These are phyloP conservation scores for Philhelius pedissequus DNA, from an alignment of 2,888 invertebrate genomes.

Conservation along the genomic window DNA sequence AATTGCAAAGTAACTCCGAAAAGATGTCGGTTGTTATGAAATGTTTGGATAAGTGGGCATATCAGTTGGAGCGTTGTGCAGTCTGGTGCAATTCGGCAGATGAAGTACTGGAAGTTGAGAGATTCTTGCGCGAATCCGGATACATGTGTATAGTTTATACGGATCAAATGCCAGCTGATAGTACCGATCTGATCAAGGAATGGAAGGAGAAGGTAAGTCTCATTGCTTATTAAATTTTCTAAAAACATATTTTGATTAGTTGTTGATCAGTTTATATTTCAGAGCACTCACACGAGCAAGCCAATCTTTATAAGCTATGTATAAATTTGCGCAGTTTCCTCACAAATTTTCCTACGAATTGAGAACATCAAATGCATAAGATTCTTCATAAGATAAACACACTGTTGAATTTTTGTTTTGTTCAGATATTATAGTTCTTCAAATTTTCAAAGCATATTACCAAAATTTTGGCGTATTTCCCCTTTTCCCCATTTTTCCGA, in stretches of 20 bases:
- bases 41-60: conserved; percentile 74
- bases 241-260: background rate
- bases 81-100: conserved; percentile 82
- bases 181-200: conserved; percentile 64
- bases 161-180: conserved; percentile 52
- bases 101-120: conserved; percentile 80
- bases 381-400: too few relatives aligned
- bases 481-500: too few relatives aligned
- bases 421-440: too few relatives aligned
- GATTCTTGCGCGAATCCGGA: conserved; percentile 70
- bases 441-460: too few relatives aligned
- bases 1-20: conserved; percentile 72
- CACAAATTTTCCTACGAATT: too few relatives aligned
- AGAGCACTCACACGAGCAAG: too few relatives aligned
- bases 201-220: conserved; percentile 71
- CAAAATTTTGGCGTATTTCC: too few relatives aligned
- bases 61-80: conserved; percentile 80
- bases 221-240: too few relatives aligned
- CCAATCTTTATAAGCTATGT: too few relatives aligned
- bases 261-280: background rate
- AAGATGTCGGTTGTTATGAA: conserved; percentile 67
- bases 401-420: too few relatives aligned
- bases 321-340: too few relatives aligned
- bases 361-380: too few relatives aligned
- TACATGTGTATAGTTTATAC: conserved; percentile 69